Evolutionary conservation across 2,113 vertebrate genomes (phyloP).

Genomic region (Hydrolagus affinis): DNA sequence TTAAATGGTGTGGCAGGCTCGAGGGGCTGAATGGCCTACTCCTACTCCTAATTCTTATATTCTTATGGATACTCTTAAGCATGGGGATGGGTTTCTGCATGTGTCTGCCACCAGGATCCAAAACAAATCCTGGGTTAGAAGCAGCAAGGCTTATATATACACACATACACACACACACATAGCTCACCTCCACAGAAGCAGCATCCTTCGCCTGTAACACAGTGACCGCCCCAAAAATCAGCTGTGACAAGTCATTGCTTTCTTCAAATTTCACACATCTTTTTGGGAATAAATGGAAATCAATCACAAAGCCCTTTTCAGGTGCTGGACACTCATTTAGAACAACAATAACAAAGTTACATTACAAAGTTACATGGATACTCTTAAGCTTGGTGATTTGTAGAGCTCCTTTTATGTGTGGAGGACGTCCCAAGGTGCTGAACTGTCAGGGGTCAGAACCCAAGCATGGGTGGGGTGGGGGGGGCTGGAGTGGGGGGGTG

Average conservation of each 20-base stretch:
- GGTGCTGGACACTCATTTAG: neutral
- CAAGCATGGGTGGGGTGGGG: too few species aligned
- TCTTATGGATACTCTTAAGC: too few species aligned
- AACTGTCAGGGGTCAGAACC: too few species aligned
- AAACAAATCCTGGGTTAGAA: neutral
- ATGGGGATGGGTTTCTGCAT: too few species aligned
- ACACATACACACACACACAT: neutral
- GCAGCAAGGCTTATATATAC: neutral
- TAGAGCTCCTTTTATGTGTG: too few species aligned
- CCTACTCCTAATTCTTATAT: too few species aligned
- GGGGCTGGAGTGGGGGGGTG: too few species aligned
- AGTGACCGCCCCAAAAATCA: constrained; percentile 84
- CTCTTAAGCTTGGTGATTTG: neutral
- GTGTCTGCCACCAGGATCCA: too few species aligned
- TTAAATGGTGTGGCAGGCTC: too few species aligned
- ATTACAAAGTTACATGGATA: neutral
- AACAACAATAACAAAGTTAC: too few species aligned
- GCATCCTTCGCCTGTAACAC: constrained; percentile 85
- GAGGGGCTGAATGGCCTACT: too few species aligned
- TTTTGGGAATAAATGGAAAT: constrained; percentile 16
- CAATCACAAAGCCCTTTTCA: neutral
- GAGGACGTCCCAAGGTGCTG: too few species aligned
- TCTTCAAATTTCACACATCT: constrained; percentile 93
- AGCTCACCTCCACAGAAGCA: constrained; percentile 71
- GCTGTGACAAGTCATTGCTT: constrained; percentile 78